phyloP scores from a whole-genome alignment of 2,888 invertebrate genomes.

The Drosophila quinaria region DNA sequence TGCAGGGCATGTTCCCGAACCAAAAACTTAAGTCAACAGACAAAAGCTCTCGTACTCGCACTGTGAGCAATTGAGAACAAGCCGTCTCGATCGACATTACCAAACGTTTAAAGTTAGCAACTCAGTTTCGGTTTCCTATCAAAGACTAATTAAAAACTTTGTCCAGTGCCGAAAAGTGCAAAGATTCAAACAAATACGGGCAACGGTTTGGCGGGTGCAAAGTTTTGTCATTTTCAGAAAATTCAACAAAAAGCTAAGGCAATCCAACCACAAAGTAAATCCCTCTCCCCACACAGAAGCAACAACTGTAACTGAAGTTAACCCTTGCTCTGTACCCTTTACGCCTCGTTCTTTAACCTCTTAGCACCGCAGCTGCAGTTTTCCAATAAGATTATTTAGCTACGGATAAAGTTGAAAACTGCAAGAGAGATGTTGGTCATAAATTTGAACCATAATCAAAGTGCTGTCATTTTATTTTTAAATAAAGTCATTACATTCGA shows the following conservation, averaged over 20 bases:
- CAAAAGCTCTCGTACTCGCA: conserved; percentile 5
- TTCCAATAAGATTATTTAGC: conserved; percentile 5
- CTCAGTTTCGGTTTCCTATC: conserved; percentile 76
- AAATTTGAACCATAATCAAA: conserved; percentile 16
- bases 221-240: conserved; percentile 77
- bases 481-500: conserved; percentile 10
- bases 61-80: conserved; percentile 4
- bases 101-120: conserved; percentile 60
- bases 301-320: conserved; percentile 12
- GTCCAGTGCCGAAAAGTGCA: conserved; percentile 68
- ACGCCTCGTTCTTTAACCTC: background rate
- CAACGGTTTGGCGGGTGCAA: conserved; percentile 42
- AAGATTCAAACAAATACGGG: conserved; percentile 49
- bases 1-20: conserved; percentile 22
- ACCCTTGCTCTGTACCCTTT: background rate
- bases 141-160: conserved; percentile 81
- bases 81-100: conserved; percentile 48
- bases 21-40: conserved; percentile 48
- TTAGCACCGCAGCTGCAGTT: background rate
- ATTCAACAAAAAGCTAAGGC: conserved; percentile 66
- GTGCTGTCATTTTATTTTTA: conserved; percentile 8
- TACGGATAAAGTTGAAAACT: background rate
- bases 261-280: conserved; percentile 28
- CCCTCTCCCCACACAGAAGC: background rate
- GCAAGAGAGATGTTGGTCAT: conserved; percentile 3